Base-by-base conservation (phyloP, 2,797 vertebrate genomes). In the Acanthornis magna region DNA sequence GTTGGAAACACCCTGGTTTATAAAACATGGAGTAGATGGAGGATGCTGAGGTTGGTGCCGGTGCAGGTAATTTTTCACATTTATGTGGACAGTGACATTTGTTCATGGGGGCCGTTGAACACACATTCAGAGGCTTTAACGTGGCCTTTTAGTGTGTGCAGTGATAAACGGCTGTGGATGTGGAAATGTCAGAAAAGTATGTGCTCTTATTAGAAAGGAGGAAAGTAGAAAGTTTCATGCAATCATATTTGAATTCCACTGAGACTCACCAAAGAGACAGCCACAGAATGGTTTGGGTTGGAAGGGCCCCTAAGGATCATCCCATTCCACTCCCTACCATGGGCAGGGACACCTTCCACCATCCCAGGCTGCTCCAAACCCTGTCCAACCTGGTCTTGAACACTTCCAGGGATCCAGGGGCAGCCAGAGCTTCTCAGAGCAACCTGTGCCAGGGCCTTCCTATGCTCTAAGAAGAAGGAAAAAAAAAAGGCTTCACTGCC, bases 131-230 rank as follows among this genome's bases (percentile, higher is more conserved):
- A 76, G 74, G 53, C 68, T 94, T 86, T 47, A 55, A 73, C 1
- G 0, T 1, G 3, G 8, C 54, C 54, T 62, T 79, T 83, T 61
- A 57, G 42, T 2, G 5, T 36, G 57, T 55, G 50, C 29, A 16
- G 73, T 67, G 73, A 96, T 90, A 83, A 68, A 83, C 27, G 29
- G 16, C 42, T 67, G 66, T 38, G 48, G 15, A 29, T 76, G 55
- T 62, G 90, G 85, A 92, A 93, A 73, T 83, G 66, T 83, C 77
- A 58, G 87, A 75, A 83, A 91, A 88, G 53, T 29, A 62, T 61
- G 54, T 1, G 17, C 12, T 32, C 27, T 32, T 78, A 18, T 16
- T n/a, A 55, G 89, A 72, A 80, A 54, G 51, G n/a, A 78, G 10
- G 60, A 62, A 82, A 81, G 83, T 45, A 63, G 62, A 86, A 97